A percentile compares a stretch with the other conserved stretches of the same genome.
Conservation (phyloP, 2,888 invertebrate species). For the Tillus elongatus region DNA sequence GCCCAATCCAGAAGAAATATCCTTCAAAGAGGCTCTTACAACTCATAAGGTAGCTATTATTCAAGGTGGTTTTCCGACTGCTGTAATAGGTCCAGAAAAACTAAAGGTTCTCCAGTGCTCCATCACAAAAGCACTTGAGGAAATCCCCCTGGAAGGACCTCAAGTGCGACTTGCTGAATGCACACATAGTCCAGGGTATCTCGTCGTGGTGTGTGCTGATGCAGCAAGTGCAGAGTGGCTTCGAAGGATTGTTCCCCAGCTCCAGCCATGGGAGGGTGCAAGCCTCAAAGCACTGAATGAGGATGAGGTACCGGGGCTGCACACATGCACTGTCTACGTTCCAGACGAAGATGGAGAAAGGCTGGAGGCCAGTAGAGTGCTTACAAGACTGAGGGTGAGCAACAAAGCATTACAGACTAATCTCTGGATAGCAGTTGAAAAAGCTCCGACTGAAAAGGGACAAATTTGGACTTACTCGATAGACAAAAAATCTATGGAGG, state of each 20-base stretch:
- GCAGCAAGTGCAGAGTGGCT: neutral
- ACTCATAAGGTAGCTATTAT: neutral
- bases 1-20: no score
- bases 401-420: neutral
- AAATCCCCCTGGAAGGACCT: neutral
- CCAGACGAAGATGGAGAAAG: neutral
- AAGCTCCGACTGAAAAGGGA: neutral
- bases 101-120: neutral
- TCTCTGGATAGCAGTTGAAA: neutral
- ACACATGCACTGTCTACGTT: neutral
- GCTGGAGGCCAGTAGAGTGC: neutral
- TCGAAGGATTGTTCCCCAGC: neutral
- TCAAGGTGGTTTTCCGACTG: neutral
- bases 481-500: neutral
- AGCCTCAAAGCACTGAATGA: neutral
- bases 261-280: constrained; percentile 3
- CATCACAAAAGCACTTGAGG: neutral
- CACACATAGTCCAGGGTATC: neutral
- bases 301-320: neutral
- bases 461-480: constrained; percentile 6
- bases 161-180: neutral
- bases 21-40: neutral
- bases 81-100: neutral
- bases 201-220: neutral
- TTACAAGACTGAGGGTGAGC: neutral